Evolutionary conservation across 1,140 invertebrate genomes (phyloP).

Genomic region (Scaptodrosophila lebanonensis): DNA sequence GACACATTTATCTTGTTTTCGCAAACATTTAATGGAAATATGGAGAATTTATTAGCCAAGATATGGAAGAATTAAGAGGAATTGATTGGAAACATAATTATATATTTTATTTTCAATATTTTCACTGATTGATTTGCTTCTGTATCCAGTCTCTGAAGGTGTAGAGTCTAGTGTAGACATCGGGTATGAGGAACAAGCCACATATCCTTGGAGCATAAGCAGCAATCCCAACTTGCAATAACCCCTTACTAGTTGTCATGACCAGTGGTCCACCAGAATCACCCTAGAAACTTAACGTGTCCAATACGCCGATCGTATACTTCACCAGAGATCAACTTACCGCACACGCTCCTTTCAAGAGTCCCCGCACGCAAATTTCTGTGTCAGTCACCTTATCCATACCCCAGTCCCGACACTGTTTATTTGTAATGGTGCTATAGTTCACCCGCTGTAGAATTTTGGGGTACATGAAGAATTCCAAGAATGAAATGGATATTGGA

Average conservation of each 20-base stretch:
- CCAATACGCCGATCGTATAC: no score
- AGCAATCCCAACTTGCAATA: conserved; percentile 81
- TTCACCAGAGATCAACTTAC: no score
- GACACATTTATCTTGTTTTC: no score
- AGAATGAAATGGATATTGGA: conserved; percentile 45
- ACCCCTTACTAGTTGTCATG: conserved; percentile 24
- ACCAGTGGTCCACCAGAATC: conserved; percentile 85
- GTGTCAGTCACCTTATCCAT: conserved; percentile 62
- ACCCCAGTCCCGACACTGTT: conserved; percentile 44
- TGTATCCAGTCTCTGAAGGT: conserved; percentile 78
- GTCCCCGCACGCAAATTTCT: conserved; percentile 78
- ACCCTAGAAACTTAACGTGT: conserved; percentile 80
- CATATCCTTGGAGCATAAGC: conserved; percentile 83
- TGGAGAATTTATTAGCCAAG: no score
- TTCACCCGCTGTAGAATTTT: no score
- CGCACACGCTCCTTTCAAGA: conserved; percentile 76
- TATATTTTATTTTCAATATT: no score
- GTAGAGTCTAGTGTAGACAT: conserved; percentile 80
- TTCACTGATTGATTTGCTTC: no score
- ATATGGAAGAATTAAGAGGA: no score
- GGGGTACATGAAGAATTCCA: conserved; percentile 53
- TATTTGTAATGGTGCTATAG: conserved; percentile 60
- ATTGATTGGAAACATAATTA: no score
- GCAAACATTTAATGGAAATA: no score
- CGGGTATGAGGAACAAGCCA: conserved; percentile 76